Evolutionary conservation across 2,888 invertebrate genomes (phyloP), one percentile per base, ranked within the genome.

Genomic region (Achlya flavicornis): DNA sequence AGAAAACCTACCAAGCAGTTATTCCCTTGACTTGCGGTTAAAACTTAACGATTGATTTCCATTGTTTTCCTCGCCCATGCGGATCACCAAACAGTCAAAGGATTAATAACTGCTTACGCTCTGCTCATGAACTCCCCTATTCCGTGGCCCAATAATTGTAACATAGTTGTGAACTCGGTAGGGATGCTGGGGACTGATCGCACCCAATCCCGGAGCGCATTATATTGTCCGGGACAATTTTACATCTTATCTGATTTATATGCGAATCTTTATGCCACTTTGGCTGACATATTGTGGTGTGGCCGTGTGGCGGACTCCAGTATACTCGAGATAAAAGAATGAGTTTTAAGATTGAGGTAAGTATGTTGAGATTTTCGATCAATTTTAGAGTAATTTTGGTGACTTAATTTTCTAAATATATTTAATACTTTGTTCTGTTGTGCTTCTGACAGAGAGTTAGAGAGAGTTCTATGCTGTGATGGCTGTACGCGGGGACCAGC

Each of bases 211-310:
- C 63, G 53, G 53, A 3, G 53, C 66, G 58, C 63, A 71, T 76
- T 76, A 73, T 79, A 78, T 73, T 79, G 82, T 79, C 16, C 74
- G 72, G 74, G 73, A 67, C 76, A 77, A 81, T 81, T 79, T 77
- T 77, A 76, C 75, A 69, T 69, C 69, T 66, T n/a, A 57, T 60
- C 64, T 69, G 69, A 69, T 74, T 73, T 70, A 69, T 70, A 66
- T 64, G 53, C 16, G 53, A 53, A 53, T 53, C 53, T 19, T 53
- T 19, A 53, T 19, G 19, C 53, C 19, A 53, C 53, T 53, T 53
- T 0, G 10, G 19, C 53, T 53, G 53, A 53, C 53, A 14, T 53
- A 53, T 53, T 53, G 53, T 19, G n/a, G n/a, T n/a, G n/a, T n/a
- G n/a, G n/a, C n/a, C n/a, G n/a, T n/a, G n/a, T n/a, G 53, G 53